phyloP scores from a whole-genome alignment of 2,888 invertebrate species.

The Itoplectis maculator region DNA sequence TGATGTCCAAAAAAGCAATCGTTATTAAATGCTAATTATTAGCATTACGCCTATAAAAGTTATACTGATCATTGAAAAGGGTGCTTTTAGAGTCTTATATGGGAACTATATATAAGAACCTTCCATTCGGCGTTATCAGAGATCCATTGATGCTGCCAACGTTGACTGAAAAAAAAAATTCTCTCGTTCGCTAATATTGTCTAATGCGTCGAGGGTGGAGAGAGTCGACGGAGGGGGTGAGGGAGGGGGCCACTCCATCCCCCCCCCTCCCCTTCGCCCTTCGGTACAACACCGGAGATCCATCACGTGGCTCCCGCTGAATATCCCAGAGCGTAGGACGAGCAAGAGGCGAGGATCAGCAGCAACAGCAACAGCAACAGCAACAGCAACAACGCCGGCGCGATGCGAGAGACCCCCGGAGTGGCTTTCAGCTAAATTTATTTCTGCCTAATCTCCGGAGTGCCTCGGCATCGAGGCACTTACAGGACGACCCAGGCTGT shows the following conservation, averaged over 20 bases:
- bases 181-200: constrained; percentile 48
- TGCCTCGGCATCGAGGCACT: constrained; percentile 50
- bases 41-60: too few species aligned
- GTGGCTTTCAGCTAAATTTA: constrained; percentile 65
- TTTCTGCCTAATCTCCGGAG: constrained; percentile 63
- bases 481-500: constrained; percentile 1
- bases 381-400: too few species aligned
- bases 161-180: background rate
- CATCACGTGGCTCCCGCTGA: constrained; percentile 41
- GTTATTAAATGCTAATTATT: too few species aligned
- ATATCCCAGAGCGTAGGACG: background rate
- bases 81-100: too few species aligned
- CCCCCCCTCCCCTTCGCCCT: constrained; percentile 3
- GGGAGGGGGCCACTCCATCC: too few species aligned
- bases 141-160: too few species aligned
- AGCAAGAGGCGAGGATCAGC: background rate
- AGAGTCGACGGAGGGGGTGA: too few species aligned
- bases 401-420: constrained; percentile 28
- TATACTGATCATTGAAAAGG: too few species aligned
- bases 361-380: constrained; percentile 14
- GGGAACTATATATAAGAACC: too few species aligned
- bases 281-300: constrained; percentile 58
- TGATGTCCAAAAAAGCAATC: too few species aligned
- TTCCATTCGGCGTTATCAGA: too few species aligned
- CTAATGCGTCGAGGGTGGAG: constrained; percentile 45